Evolutionary conservation across 2,888 invertebrate genomes (phyloP), one percentile per base, ranked within the genome.

Genomic region (Drosophila imparisetae): DNA sequence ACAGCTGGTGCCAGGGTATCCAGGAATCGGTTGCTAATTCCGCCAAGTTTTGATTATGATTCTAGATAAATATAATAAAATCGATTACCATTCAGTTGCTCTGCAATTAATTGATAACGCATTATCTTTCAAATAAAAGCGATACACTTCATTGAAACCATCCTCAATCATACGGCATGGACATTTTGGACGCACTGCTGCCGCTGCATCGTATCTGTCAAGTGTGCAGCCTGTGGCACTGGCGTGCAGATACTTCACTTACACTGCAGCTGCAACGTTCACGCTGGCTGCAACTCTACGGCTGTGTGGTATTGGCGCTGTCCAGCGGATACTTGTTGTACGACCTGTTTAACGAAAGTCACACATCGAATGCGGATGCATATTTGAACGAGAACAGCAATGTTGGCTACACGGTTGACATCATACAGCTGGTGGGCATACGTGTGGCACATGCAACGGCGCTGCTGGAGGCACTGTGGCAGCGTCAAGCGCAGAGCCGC

Each of bases 341-440:
- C 34, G 89, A 80, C 0, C 32, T 92, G 4, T 85, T 92, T 40
- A 49, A 52, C 7, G 77, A 77, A 48, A 78, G 60, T 27, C 62
- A 62, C 49, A 48, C 18, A 15, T 21, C 11, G 29, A 49, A 18
- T 15, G 52, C 21, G 6, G 36, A 42, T 15, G 30, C 6, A 6
- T 6, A 10, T 6, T 11, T 21, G 27, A 66, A 63, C 2, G 63
- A 73, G 18, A 65, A 69, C 4, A 65, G 60, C 0, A 85, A 82
- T 27, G 76, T 91, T 38, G 92, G 89, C 0, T 65, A 83, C 24
- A 91, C 90, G 0, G 90, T 93, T 6, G 91, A 92, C 63, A 90
- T 85, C 40, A 90, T 93, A 54, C 92, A 92, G 71, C 62, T 92
- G 55, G 68, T 91, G 38, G 90, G 92, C 42, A 90, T 92, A 48